Conservation (phyloP, 2,797 vertebrate genomes). For the Silurus aristotelis region DNA sequence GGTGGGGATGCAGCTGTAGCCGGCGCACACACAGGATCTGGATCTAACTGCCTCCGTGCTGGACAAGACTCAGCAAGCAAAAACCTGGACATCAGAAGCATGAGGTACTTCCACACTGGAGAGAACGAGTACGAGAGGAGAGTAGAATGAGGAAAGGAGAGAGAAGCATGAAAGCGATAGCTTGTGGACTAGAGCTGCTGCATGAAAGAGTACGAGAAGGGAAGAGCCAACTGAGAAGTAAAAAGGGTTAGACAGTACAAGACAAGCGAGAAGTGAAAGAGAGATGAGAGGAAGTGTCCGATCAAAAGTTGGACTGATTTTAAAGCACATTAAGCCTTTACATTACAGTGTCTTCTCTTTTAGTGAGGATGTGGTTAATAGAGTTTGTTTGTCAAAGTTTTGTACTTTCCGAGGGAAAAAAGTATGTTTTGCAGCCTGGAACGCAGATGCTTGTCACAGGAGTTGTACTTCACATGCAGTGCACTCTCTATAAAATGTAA, state of each 20-base stretch:
- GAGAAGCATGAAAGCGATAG: conserved; percentile 20
- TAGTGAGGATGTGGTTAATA: not conserved
- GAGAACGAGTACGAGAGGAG: conserved; percentile 41
- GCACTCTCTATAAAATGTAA: not conserved
- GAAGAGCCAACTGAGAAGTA: conserved; percentile 14
- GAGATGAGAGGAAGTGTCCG: not conserved
- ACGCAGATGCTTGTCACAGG: conserved; percentile 2
- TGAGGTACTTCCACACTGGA: conserved; percentile 51
- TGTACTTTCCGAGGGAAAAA: not conserved
- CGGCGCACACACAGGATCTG: conserved; percentile 33
- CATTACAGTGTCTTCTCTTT: not conserved
- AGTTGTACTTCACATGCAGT: not conserved
- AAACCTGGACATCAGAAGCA: conserved; percentile 46
- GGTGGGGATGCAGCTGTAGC: conserved; percentile 46
- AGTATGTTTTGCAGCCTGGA: not conserved
- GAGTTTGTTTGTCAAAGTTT: not conserved
- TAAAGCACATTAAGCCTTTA: not conserved
- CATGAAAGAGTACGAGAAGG: not conserved
- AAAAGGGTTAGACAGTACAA: not conserved
- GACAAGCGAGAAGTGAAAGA: conserved; percentile 1
- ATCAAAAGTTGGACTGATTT: not conserved
- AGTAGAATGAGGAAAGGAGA: conserved; percentile 10
- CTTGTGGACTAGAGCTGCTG: conserved; percentile 7
- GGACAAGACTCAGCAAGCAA: conserved; percentile 42
- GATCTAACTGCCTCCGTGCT: conserved; percentile 49